Conservation (phyloP, 2,113 vertebrate genomes). For the Mohoua ochrocephala region DNA sequence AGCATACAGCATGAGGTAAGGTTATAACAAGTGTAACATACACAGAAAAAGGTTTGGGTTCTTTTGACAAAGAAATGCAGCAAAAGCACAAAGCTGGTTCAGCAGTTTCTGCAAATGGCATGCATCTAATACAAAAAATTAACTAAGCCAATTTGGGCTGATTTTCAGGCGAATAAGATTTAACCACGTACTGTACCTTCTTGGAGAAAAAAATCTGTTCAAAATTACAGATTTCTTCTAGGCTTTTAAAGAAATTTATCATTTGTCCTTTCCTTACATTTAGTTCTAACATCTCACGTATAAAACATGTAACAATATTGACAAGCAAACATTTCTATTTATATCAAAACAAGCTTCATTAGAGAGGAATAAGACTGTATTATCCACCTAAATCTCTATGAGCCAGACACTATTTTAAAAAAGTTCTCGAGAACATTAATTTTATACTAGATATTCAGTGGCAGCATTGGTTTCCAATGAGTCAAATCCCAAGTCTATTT, state of each 20-base stretch:
- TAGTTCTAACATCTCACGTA: neutral
- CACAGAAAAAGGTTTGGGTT: conserved; percentile 20
- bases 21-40: conserved; percentile 38
- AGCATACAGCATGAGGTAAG: conserved; percentile 60
- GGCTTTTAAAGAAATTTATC: neutral
- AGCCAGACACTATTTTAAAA: neutral
- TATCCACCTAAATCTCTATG: neutral
- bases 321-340: neutral
- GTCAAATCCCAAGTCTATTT: neutral
- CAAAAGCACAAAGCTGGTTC: conserved; percentile 35
- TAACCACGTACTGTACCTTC: neutral
- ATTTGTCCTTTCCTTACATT: neutral
- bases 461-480: neutral
- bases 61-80: conserved; percentile 33
- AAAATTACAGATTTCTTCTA: neutral
- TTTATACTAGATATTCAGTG: neutral
- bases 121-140: neutral
- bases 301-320: neutral
- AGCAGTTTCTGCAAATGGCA: conserved; percentile 22
- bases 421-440: neutral
- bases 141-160: neutral
- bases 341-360: neutral
- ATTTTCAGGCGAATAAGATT: neutral
- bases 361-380: neutral
- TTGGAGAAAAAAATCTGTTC: neutral